Evolutionary conservation across 1,140 invertebrate species (phyloP), one percentile per base, ranked within the genome.

Genomic region (Anadara kagoshimensis): DNA sequence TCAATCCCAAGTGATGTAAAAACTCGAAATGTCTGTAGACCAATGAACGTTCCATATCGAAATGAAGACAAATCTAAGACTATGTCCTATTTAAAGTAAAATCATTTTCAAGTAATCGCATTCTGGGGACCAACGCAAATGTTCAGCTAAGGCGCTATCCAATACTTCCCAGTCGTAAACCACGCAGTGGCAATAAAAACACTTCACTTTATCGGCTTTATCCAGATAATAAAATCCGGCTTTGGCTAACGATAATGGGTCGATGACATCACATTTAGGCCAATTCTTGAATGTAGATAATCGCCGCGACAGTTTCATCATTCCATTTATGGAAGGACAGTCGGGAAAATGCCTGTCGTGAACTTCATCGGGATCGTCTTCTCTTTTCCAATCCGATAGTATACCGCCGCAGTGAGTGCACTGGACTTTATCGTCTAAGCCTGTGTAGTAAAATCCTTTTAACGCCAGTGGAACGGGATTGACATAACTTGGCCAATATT

Each of bases 391-490:
- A 44, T 43, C 58, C n/a, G 20, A n/a, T n/a, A 61, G 1, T 10
- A 61, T 43, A 11, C 43, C 43, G 8, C 58, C 58, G 22, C 58
- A 61, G 14, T 11, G 20, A 14, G 36, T 44, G 45, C 58, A 61
- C 78, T 94, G 92, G 0, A 97, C 94, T 85, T 94, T 90, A 82
- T 94, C 93, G 16, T 69, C 73, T 20, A 69, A 57, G 53, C 78
- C 77, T 8, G 43, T 67, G 58, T 93, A 95, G 84, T 92, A 96
- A 89, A 97, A 96, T 10, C 95, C 95, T 51, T 94, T 94, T 85
- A 93, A 93, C 4, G 94, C 94, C 77, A 97, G 91, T 82, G 92
- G 91, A 84, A 93, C 90, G 0, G 94, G 93, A 83, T 91, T 91
- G 1, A 95, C 92, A 26, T 88, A 72, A 54, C 93, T 94, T 94